Evolutionary conservation across 2,888 invertebrate species (phyloP).

Genomic region (Argyra leucocephala): DNA sequence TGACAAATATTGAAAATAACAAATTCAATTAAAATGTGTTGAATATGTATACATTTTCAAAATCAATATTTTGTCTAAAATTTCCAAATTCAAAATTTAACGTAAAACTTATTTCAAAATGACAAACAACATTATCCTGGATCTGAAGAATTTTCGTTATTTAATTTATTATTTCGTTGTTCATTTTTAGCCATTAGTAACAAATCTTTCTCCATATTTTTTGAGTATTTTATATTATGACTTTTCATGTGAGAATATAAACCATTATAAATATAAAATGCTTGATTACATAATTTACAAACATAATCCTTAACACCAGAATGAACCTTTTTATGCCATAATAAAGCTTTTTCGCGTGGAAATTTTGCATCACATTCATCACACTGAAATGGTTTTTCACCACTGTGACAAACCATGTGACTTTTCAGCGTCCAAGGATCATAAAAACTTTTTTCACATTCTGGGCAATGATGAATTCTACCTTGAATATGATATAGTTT

Average conservation of each 20-base stretch:
- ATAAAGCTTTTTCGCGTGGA: conserved; percentile 14
- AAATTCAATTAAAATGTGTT: too few species aligned
- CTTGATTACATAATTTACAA: conserved; percentile 21
- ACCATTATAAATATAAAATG: conserved; percentile 23
- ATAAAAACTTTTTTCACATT: conserved; percentile 18
- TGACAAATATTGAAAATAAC: too few species aligned
- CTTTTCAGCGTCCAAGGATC: conserved; percentile 11
- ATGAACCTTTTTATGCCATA: conserved; percentile 17
- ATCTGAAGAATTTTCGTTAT: too few species aligned
- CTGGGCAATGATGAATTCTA: conserved; percentile 14
- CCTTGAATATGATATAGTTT: conserved; percentile 17
- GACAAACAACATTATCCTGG: too few species aligned
- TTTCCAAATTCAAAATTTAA: too few species aligned
- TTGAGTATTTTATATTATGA: conserved; percentile 11
- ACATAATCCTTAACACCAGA: conserved; percentile 25
- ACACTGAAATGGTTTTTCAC: conserved; percentile 18
- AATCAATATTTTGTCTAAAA: too few species aligned
- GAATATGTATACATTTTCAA: too few species aligned
- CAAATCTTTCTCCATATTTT: background rate
- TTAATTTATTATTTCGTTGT: too few species aligned
- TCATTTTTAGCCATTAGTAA: too few species aligned
- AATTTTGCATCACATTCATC: conserved; percentile 17
- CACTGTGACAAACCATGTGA: conserved; percentile 16
- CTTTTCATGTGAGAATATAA: conserved; percentile 20
- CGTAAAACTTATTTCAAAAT: too few species aligned